Evolutionary conservation across 2,797 vertebrate species (phyloP).

Genomic region (Alfaro cultratus): DNA sequence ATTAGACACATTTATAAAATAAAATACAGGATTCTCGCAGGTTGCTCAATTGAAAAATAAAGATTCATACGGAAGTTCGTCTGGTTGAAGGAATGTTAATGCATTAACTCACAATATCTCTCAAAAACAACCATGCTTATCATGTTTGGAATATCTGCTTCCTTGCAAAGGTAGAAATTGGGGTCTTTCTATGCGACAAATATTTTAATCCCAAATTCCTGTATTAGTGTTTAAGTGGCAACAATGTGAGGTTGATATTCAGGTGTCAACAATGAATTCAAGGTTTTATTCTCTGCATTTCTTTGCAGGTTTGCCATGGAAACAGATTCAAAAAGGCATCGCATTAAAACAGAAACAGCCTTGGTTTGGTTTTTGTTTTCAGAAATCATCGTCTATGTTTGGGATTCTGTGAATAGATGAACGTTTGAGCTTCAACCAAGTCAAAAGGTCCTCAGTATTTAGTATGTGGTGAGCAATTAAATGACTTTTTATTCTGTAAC

Average conservation of each 20-base stretch:
- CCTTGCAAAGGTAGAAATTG: background rate
- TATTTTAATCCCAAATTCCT: background rate
- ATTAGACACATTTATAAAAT: too few relatives aligned
- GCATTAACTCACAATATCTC: too few relatives aligned
- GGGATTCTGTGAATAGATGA: background rate
- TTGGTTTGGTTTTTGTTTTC: background rate
- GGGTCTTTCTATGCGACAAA: background rate
- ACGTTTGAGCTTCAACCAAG: background rate
- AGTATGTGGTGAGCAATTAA: background rate
- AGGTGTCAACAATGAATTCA: background rate
- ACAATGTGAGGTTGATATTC: background rate
- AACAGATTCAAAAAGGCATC: background rate
- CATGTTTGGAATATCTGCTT: background rate
- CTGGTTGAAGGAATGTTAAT: too few relatives aligned
- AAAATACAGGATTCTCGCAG: too few relatives aligned
- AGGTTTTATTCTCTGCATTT: background rate
- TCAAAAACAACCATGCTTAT: too few relatives aligned
- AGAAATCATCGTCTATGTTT: background rate
- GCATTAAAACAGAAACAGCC: background rate
- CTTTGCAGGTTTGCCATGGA: constrained; percentile 10
- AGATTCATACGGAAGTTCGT: too few relatives aligned
- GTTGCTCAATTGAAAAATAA: too few relatives aligned
- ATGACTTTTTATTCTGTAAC: background rate
- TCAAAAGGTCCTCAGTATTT: background rate
- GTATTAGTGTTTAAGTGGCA: too few relatives aligned